These are phyloP conservation scores for Melieria omissa DNA, from an alignment of 2,888 invertebrate species.

Conservation along the genomic window DNA sequence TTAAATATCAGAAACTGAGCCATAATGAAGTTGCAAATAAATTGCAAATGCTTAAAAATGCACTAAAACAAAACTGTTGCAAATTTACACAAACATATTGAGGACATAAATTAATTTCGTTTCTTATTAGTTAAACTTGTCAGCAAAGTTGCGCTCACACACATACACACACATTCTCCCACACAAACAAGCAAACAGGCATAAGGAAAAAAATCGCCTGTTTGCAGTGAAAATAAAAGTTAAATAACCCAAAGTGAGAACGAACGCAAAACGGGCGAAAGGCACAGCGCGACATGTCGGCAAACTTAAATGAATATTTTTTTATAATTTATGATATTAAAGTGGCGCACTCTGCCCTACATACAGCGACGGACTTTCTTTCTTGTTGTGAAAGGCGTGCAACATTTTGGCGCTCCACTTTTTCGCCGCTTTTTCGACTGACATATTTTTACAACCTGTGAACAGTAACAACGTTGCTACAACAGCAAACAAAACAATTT, in stretches of 20 bases:
- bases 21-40: conserved; percentile 6
- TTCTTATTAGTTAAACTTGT: conserved; percentile 4
- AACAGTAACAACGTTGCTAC: too few species aligned
- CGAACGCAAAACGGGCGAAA: background rate
- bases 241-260: background rate
- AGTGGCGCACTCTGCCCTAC: background rate
- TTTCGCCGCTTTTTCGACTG: too few species aligned
- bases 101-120: conserved; percentile 24
- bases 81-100: conserved; percentile 5
- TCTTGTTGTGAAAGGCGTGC: too few species aligned
- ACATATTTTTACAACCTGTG: too few species aligned
- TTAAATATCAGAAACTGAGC: conserved; percentile 7
- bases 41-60: conserved; percentile 2
- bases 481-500: too few species aligned
- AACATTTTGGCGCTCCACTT: too few species aligned
- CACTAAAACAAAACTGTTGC: conserved; percentile 16
- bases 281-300: conserved; percentile 1
- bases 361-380: too few species aligned
- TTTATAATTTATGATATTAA: conserved; percentile 23
- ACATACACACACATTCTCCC: background rate
- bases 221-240: too few species aligned
- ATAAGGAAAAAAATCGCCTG: background rate
- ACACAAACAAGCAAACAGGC: background rate
- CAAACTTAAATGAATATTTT: conserved; percentile 20
- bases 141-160: background rate